Base-by-base conservation (phyloP, 2,888 invertebrate species). In the Aleiodes leptofemur region DNA sequence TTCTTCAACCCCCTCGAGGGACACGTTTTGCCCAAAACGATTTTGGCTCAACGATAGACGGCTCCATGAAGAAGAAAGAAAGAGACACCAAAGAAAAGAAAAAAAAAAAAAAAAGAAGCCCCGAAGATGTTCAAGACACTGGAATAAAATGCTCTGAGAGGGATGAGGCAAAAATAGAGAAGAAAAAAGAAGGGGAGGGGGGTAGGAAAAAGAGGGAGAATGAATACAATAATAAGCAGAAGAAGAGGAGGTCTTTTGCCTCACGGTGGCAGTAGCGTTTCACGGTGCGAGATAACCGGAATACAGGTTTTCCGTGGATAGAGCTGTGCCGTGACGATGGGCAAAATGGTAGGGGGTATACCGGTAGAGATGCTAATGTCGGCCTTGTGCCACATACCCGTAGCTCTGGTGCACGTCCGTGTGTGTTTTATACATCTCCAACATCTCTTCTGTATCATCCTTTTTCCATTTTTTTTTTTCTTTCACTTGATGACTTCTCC, bases 311-410 rank as follows among this genome's bases (percentile, higher is more conserved):
- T 86, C 84, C 81, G 82, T 81, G 86, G 85, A 87, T 87, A 84
- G 85, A 87, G 86, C 84, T 83, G 84, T 85, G 87, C 83, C 81
- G 82, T 72, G 78, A 69, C 77, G 80, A 71, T 71, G 74, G 73
- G 72, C 68, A 64, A 82, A 84, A 82, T 85, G 83, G 87, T 86
- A 85, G 86, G 86, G 85, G 84, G 83, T 86, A 86, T 88, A 89
- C 89, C 89, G 89, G 88, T 89, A 89, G 88, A 89, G 89, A 89
- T 89, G 89, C 88, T 89, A 89, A 89, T 89, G 85, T 82, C 88
- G 89, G 88, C 89, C 89, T 89, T 89, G 89, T 89, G 88, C 89
- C 86, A 89, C 86, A 89, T 89, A 87, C 78, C 76, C 77, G 66
- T 31, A 82, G 81, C 87, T 85, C 84, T 84, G 85, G 80, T 84